Base-by-base conservation (phyloP, 2,797 vertebrate species). In the Propithecus perrieri region DNA sequence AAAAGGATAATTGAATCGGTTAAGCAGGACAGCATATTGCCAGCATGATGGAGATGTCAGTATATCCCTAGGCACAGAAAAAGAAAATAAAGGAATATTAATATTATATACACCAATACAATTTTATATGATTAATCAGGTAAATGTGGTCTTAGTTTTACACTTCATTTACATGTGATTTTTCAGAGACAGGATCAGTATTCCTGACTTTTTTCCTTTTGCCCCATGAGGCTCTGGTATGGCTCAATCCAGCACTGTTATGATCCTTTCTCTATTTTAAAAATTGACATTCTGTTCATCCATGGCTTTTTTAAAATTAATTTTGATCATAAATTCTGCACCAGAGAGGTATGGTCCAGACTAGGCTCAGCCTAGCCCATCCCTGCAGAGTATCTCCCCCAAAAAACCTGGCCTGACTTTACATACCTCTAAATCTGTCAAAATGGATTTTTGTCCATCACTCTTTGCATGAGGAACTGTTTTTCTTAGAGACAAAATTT, bases 1-100 rank as follows among this genome's bases (percentile, higher is more conserved):
- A 13, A 97, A 86, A 50, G 98, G 95, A 17, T 75, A 94, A 90
- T 98, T 98, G 98, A 99, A 99, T 98, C 99, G 99, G 98, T 99
- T 99, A 69, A 99, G 98, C 98, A 99, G 99, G 59, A 99, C 89
- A 0, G 99, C 99, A 4, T 99, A 99, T 96, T 99, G 99, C 99
- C 99, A 99, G 80, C 98, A 98, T 8, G 85, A 94, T 0, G 99
- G 99, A 38, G 98, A 97, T 55, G 99, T 98, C 17, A 99, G 98
- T 43, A 99, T 98, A 11, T 98, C 97, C 97, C 99, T 99, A 53
- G 17, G 90, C 89, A 92, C 7, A 86, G 17, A 79, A 91, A 97
- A 15, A 30, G 92, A 94, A 90, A 46, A 71, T 35, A 94, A 89
- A 87, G 17, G 0, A 67, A 10, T 38, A 91, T 84, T 79, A 88